A percentile compares a stretch with the other conserved stretches of the same genome.
Conservation (phyloP, 2,888 invertebrate genomes). For the Cosmia trapezina region DNA sequence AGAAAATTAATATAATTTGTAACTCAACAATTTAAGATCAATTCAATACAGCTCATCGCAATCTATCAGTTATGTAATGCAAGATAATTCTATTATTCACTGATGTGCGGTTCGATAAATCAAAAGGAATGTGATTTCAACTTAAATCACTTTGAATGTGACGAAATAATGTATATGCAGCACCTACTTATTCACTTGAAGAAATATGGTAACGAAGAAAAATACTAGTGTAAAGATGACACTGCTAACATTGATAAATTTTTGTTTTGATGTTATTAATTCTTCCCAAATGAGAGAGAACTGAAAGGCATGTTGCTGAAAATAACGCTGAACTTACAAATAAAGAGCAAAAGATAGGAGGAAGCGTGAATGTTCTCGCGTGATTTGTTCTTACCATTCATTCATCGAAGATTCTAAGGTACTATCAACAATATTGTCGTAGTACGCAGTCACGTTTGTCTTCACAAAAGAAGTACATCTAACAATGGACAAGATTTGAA, state of each 20-base stretch:
- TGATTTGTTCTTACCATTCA: slow-evolving; percentile 20
- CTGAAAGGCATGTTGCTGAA: background rate
- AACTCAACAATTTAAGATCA: slow-evolving; percentile 28
- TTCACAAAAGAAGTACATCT: slow-evolving; percentile 63
- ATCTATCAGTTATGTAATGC: slow-evolving; percentile 36
- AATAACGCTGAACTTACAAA: slow-evolving; percentile 19
- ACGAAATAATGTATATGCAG: slow-evolving; percentile 26
- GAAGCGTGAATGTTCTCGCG: slow-evolving; percentile 27
- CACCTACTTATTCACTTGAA: slow-evolving; percentile 9
- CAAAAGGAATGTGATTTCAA: slow-evolving; percentile 33
- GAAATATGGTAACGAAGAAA: slow-evolving; percentile 2
- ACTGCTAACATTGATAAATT: slow-evolving; percentile 4
- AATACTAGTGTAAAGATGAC: slow-evolving; percentile 19
- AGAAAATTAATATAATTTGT: slow-evolving; percentile 26
- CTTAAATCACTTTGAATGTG: slow-evolving; percentile 42
- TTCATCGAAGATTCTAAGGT: slow-evolving; percentile 32
- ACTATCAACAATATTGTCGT: slow-evolving; percentile 42
- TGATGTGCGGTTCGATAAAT: slow-evolving; percentile 30
- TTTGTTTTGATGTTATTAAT: slow-evolving; percentile 4
- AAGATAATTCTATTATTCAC: slow-evolving; percentile 33
- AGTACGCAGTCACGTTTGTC: slow-evolving; percentile 49
- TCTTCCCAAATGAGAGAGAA: background rate
- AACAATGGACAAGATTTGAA: slow-evolving; percentile 59
- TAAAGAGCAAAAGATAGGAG: slow-evolving; percentile 8
- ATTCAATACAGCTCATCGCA: slow-evolving; percentile 55